These are phyloP conservation scores for Drosophila ficusphila DNA, from an alignment of 1,140 invertebrate genomes.

Conservation along the genomic window DNA sequence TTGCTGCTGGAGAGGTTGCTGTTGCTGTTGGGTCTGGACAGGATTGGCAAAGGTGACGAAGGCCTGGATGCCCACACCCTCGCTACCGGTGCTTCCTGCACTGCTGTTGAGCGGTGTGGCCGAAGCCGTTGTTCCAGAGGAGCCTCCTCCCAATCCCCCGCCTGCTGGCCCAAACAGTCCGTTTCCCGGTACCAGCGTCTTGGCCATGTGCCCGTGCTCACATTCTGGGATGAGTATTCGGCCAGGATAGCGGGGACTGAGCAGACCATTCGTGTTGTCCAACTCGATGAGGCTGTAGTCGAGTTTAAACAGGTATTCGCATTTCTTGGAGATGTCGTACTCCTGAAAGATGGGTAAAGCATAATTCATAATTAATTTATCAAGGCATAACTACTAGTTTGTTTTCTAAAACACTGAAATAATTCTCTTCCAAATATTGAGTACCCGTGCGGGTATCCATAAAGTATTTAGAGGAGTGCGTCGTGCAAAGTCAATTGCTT, in stretches of 20 bases:
- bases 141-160: conserved; percentile 8
- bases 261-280: conserved; percentile 88
- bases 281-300: conserved; percentile 88
- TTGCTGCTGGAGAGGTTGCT: conserved; percentile 29
- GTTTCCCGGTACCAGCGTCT: conserved; percentile 64
- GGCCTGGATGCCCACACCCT: conserved; percentile 66
- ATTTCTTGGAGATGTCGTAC: conserved; percentile 87
- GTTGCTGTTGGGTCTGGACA: conserved; percentile 30
- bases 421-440: too few relatives aligned
- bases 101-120: conserved; percentile 59
- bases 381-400: too few relatives aligned
- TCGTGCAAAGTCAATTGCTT: conserved; percentile 32
- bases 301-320: conserved; percentile 86
- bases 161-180: conserved; percentile 36
- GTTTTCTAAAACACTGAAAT: not conserved
- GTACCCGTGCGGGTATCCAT: not conserved
- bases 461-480: conserved; percentile 9
- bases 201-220: conserved; percentile 85
- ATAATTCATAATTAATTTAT: too few relatives aligned
- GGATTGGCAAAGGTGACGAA: conserved; percentile 76
- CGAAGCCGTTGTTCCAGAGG: conserved; percentile 61
- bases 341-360: conserved; percentile 84
- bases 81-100: conserved; percentile 48
- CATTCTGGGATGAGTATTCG: conserved; percentile 89
- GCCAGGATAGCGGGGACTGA: conserved; percentile 91